These are phyloP conservation scores for Trissolcus japonicus DNA, from an alignment of 2,888 invertebrate species.

Conservation along the genomic window DNA sequence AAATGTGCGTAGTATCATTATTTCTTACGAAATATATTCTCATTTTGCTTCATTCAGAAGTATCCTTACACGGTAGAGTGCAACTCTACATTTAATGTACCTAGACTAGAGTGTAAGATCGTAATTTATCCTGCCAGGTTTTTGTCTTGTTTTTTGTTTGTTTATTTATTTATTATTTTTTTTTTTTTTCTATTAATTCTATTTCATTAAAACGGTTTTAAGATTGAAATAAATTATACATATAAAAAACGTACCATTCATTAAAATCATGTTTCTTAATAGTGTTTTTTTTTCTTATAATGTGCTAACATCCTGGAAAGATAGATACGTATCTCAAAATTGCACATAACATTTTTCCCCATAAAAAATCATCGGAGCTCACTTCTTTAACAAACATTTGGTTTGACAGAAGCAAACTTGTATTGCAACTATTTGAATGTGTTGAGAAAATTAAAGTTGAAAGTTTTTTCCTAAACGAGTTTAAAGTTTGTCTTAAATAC, in stretches of 20 bases:
- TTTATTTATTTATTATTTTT: too few species aligned
- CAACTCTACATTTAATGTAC: conserved; percentile 42
- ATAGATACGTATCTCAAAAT: conserved; percentile 47
- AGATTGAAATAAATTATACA: background rate
- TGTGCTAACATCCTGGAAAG: conserved; percentile 38
- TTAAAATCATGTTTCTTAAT: background rate
- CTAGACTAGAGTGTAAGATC: conserved; percentile 54
- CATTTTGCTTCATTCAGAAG: conserved; percentile 48
- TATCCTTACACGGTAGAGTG: conserved; percentile 39
- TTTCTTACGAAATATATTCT: conserved; percentile 54
- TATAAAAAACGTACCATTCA: background rate
- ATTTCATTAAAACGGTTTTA: conserved; percentile 1
- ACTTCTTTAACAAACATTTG: background rate
- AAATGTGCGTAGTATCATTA: conserved; percentile 51
- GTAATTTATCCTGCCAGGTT: conserved; percentile 52
- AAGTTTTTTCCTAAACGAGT: background rate
- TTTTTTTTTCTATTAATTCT: conserved; percentile 15
- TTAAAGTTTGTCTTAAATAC: background rate
- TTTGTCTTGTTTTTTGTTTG: too few species aligned
- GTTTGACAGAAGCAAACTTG: background rate
- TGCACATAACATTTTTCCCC: conserved; percentile 36
- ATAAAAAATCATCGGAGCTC: background rate
- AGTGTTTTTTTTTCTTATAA: background rate
- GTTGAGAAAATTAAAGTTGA: background rate
- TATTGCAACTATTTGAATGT: too few species aligned